Base-by-base conservation (phyloP, 2,797 vertebrate species). In the Diceros bicornis region DNA sequence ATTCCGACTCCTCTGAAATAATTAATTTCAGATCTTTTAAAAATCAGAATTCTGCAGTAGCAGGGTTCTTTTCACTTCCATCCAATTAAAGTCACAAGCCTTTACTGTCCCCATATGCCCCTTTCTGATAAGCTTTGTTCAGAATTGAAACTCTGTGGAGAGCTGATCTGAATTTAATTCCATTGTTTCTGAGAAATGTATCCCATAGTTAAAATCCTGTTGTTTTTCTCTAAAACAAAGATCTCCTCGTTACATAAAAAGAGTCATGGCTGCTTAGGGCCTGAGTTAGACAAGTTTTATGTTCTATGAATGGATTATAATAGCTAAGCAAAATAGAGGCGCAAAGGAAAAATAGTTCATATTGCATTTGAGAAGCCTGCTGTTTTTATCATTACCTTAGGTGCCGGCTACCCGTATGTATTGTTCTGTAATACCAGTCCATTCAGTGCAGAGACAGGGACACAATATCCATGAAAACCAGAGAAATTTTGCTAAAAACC, bases 61-160 rank as follows among this genome's bases (percentile, higher is more conserved):
- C 68, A 59, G 32, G 47, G 82, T 89, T 98, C 91, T 96, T 98
- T 97, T 98, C 77, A 95, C 81, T 97, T 97, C 93, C 71, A 94
- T 97, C 79, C 94, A 98, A 97, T 98, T 98, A 98, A 97, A 96
- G 94, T 68, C 89, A 94, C 64, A 96, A 94, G 91, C 50, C 68
- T 98, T 96, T 96, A 75, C 93, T 97, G 95, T 96, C 82, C 89
- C 97, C 95, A 84, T 79, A 93, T 97, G 97, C 90, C 97, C 81
- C 93, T 87, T 97, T 97, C 95, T 98, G 98, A 98, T 98, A 98
- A 98, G 98, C 96, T 97, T 96, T 97, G 74, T 97, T 98, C 96
- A 95, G 94, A 97, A 96, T 78, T 69, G 69, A 92, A 97, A 95
- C 94, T 97, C 97, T 97, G 93, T 95, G 47, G 95, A 97, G 96